Conservation (phyloP, 2,797 vertebrate genomes). For the Tangara arthus region DNA sequence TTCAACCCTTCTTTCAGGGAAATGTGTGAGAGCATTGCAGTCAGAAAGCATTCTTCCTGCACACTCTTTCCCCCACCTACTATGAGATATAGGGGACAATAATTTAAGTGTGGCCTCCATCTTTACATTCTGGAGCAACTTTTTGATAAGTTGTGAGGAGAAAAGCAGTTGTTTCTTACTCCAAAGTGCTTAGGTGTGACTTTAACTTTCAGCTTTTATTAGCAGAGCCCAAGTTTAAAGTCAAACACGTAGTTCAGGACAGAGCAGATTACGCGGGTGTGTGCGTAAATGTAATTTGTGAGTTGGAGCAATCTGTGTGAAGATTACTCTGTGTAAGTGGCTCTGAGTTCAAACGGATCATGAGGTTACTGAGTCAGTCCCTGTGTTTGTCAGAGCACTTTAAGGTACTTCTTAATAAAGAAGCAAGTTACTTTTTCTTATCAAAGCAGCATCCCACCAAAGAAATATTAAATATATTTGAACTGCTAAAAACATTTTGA, state of each 20-base stretch:
- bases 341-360: not conserved
- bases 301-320: not conserved
- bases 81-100: not conserved
- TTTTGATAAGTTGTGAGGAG: not conserved
- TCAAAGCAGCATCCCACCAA: not conserved
- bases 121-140: not conserved
- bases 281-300: not conserved
- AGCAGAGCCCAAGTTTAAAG: not conserved
- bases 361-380: not conserved
- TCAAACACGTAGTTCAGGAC: not conserved
- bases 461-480: not conserved
- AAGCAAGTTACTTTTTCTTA: not conserved
- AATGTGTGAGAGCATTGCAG: not conserved
- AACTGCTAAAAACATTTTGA: not conserved
- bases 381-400: not conserved
- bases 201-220: not conserved
- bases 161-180: not conserved
- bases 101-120: not conserved
- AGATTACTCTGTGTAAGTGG: not conserved
- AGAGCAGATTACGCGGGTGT: accelerated
- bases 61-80: accelerated
- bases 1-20: not conserved
- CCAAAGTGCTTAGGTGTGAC: not conserved
- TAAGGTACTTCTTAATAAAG: not conserved
- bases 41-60: not conserved